These are phyloP conservation scores for Caenorhabditis panamensis DNA, from an alignment of 2,888 invertebrate species.

Conservation along the genomic window DNA sequence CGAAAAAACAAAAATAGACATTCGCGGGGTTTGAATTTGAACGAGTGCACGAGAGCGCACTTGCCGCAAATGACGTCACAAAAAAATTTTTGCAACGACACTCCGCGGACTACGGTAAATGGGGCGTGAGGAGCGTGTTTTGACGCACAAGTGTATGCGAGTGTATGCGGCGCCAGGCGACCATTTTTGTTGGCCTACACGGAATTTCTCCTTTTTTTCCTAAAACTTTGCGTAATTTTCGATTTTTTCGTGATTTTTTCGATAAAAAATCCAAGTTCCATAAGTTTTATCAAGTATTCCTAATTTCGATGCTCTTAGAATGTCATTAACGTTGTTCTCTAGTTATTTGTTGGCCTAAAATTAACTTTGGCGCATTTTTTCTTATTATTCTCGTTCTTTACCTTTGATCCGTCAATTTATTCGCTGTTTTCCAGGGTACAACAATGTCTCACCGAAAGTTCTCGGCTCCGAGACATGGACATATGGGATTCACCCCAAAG, in stretches of 20 bases:
- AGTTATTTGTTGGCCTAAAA: conserved; percentile 2
- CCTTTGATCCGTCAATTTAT: not conserved
- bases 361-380: not conserved
- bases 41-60: not conserved
- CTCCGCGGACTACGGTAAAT: conserved; percentile 26
- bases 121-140: conserved; percentile 30
- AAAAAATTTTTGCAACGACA: conserved; percentile 9
- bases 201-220: conserved; percentile 13
- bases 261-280: not conserved
- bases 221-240: conserved; percentile 3
- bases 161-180: conserved; percentile 21
- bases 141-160: conserved; percentile 51
- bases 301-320: no score
- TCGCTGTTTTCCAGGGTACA: conserved; percentile 57
- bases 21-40: not conserved
- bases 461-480: conserved; percentile 99
- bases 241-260: conserved; percentile 10
- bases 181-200: conserved; percentile 30
- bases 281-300: no score
- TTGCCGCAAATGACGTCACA: not conserved
- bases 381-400: not conserved
- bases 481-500: conserved; percentile 99
- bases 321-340: not conserved
- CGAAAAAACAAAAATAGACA: no score
- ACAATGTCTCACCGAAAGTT: conserved; percentile 96